Evolutionary conservation across 2,888 invertebrate genomes (phyloP), one percentile per base, ranked within the genome.

Genomic region (Nemotelus nigrinus): DNA sequence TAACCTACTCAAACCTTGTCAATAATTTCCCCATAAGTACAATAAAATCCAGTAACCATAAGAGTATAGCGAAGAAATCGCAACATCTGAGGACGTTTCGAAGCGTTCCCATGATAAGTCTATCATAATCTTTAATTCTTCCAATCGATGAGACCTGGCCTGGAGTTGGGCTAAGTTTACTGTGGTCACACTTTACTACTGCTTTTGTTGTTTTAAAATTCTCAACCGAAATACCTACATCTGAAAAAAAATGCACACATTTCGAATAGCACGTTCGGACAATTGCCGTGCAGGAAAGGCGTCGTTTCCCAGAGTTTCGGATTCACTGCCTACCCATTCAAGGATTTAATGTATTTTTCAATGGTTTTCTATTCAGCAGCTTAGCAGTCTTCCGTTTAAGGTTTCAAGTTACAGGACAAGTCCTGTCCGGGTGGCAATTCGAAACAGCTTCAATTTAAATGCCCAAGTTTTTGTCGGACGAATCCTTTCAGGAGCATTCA

Each of bases 1-100:
- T 74, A 74, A 74, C 63, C 74, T 74, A 47, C 25, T 44, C 74
- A 45, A 74, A 60, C 48, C 39, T 41, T 50, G 60, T 63, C 74
- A 50, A 74, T 74, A 74, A 74, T 74, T 63, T 63, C 70, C 58
- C n/a, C 74, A 50, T 45, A 41, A 63, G 74, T 60, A 48, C 74
- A 60, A 74, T 74, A 41, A 63, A 71, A 60, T 63, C 74, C 45
- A 74, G 39, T 47, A 47, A 44, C 65, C 65, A 65, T 65, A 45
- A 65, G 65, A 44, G 47, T 47, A 44, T 65, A n/a, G 39, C 47
- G 57, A 25, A 44, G n/a, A 65, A 65, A 65, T 39, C 10, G 4
- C 65, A 43, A n/a, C 44, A 8, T 47, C 65, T 47, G 47, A 25
- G 25, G 25, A 65, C 65, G 47, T 10, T 65, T 65, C 10, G 45